These are phyloP conservation scores for Meteorus sp. DNA, from an alignment of 1,140 invertebrate genomes.

Conservation along the genomic window DNA sequence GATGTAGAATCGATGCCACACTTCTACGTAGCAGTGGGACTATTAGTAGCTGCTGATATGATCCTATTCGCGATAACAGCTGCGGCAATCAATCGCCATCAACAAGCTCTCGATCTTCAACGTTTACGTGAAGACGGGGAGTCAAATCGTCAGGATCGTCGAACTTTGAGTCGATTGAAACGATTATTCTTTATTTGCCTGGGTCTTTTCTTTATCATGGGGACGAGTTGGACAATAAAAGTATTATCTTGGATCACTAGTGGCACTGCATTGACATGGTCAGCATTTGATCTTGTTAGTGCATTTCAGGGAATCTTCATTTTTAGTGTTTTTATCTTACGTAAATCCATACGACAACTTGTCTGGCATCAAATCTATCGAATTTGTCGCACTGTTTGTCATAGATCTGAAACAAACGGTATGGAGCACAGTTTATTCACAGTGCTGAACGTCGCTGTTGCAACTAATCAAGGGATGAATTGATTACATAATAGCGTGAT, in stretches of 20 bases:
- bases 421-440: conserved; percentile 45
- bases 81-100: conserved; percentile 44
- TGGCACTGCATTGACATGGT: conserved; percentile 54
- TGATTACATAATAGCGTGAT: not conserved
- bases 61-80: conserved; percentile 61
- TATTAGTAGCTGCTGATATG: conserved; percentile 61
- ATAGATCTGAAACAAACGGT: conserved; percentile 40
- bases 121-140: conserved; percentile 46
- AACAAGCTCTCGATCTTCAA: conserved; percentile 46
- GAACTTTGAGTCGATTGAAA: conserved; percentile 42
- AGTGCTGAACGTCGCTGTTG: conserved; percentile 37
- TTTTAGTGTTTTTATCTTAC: conserved; percentile 59
- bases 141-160: conserved; percentile 44
- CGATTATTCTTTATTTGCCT: conserved; percentile 54
- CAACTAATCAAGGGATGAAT: too few relatives aligned
- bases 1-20: conserved; percentile 63
- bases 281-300: conserved; percentile 59
- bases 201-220: conserved; percentile 62
- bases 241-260: conserved; percentile 58
- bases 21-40: conserved; percentile 65
- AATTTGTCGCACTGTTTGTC: conserved; percentile 34
- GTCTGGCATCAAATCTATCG: conserved; percentile 50
- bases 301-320: conserved; percentile 59
- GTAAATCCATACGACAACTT: conserved; percentile 54
- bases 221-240: conserved; percentile 62